These are phyloP conservation scores for Drosophila erecta DNA, from an alignment of 1,140 invertebrate species.

Conservation along the genomic window DNA sequence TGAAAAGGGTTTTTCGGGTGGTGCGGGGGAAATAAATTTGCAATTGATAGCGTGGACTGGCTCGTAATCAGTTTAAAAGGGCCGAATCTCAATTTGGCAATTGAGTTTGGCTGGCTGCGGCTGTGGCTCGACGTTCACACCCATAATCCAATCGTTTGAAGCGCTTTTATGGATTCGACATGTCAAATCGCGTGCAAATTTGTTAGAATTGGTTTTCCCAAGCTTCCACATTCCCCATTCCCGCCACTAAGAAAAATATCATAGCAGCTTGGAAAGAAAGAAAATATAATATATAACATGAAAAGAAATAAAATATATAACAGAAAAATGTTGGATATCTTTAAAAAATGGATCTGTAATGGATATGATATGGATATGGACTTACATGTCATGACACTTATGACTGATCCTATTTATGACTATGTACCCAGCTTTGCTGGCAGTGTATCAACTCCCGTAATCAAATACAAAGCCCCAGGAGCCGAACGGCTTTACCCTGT, in stretches of 20 bases:
- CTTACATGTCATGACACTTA: no score
- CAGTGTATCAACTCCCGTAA: slow-evolving; percentile 8
- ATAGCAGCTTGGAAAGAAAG: background rate
- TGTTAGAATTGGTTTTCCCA: slow-evolving; percentile 51
- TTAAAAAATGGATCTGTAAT: no score
- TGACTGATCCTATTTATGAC: no score
- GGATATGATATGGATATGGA: no score
- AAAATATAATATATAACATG: no score
- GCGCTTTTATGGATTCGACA: slow-evolving; percentile 69
- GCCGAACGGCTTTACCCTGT: slow-evolving; percentile 32
- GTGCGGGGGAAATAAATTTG: slow-evolving; percentile 54
- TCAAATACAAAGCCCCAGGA: slow-evolving; percentile 35
- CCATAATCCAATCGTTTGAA: slow-evolving; percentile 72
- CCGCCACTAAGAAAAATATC: background rate
- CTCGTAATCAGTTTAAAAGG: slow-evolving; percentile 74
- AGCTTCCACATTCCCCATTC: background rate
- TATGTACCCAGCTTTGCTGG: background rate
- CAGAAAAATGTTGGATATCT: no score
- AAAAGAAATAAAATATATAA: no score
- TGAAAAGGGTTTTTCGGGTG: slow-evolving; percentile 26
- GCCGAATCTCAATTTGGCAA: slow-evolving; percentile 57
- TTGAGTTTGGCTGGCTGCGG: slow-evolving; percentile 41
- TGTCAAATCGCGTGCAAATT: slow-evolving; percentile 74
- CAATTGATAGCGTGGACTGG: slow-evolving; percentile 60
- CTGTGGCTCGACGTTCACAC: slow-evolving; percentile 41